Percentiles rank a stretch among this genome's conserved stretches.
These are phyloP conservation scores for Porites lutea DNA, from an alignment of 64 coral and sea anemone genomes.

Conservation along the genomic window DNA sequence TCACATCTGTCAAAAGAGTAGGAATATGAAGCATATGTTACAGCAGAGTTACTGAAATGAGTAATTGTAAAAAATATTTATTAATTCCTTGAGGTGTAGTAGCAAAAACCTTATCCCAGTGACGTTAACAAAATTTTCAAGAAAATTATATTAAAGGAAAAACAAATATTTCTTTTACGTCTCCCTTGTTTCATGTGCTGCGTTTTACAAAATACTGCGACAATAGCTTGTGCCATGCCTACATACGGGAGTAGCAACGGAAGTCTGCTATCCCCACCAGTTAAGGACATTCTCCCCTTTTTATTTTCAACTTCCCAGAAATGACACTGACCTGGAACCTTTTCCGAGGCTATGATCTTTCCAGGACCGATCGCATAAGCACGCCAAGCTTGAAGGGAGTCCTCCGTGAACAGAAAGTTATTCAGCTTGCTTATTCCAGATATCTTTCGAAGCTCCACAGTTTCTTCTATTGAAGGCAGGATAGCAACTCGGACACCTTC, in stretches of 20 bases:
- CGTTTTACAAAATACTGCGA: too few species aligned
- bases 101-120: too few species aligned
- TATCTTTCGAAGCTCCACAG: slow-evolving; percentile 2
- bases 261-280: not conserved
- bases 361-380: slow-evolving; percentile 29
- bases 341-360: slow-evolving; percentile 52
- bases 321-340: slow-evolving; percentile 17
- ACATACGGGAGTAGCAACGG: not conserved
- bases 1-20: slow-evolving; percentile 37
- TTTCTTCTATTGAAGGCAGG: slow-evolving; percentile 4
- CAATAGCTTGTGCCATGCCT: too few species aligned
- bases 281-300: not conserved
- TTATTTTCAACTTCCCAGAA: not conserved
- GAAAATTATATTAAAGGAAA: not conserved
- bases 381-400: slow-evolving; percentile 40
- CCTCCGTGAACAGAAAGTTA: slow-evolving; percentile 54
- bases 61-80: too few species aligned
- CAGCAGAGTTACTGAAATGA: too few species aligned
- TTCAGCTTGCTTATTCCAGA: slow-evolving; percentile 73
- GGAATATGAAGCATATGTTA: too few species aligned
- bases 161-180: too few species aligned
- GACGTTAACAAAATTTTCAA: too few species aligned
- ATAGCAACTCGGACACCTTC: slow-evolving; percentile 27
- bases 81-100: too few species aligned
- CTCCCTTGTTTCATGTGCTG: too few species aligned